phyloP scores from a whole-genome alignment of 2,888 invertebrate genomes.

The Schizaphis graminum region DNA sequence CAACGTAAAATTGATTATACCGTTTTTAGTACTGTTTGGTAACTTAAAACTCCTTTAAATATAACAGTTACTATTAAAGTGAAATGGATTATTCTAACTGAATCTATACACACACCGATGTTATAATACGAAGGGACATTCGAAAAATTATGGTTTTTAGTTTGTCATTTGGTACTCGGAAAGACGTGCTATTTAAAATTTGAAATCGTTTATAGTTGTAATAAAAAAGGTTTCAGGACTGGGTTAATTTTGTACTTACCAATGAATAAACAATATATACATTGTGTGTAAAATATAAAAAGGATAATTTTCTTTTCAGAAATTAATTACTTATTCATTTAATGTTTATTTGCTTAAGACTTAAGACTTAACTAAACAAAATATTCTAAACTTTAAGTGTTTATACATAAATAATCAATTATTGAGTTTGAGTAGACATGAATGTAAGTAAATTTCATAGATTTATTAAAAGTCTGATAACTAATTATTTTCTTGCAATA shows the following conservation, averaged over 20 bases:
- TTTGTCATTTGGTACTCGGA: neutral
- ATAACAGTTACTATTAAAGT: neutral
- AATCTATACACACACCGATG: neutral
- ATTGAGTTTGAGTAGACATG: neutral
- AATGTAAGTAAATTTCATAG: neutral
- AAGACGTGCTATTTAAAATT: neutral
- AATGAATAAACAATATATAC: neutral
- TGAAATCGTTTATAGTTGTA: neutral
- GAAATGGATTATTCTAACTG: neutral
- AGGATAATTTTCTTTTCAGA: neutral
- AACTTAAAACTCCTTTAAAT: neutral
- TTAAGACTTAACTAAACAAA: neutral
- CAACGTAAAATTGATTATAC: neutral
- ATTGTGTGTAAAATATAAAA: neutral
- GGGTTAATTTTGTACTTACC: neutral
- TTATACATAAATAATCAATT: neutral
- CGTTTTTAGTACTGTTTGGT: neutral
- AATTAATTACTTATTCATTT: neutral
- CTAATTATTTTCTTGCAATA: neutral
- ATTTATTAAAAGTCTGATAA: neutral
- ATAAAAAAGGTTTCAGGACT: neutral
- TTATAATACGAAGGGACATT: neutral
- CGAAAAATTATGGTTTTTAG: neutral
- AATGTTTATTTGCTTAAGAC: neutral
- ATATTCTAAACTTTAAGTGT: neutral